phyloP scores from a whole-genome alignment of 2,113 vertebrate genomes.

The Odocoileus virginianus region DNA sequence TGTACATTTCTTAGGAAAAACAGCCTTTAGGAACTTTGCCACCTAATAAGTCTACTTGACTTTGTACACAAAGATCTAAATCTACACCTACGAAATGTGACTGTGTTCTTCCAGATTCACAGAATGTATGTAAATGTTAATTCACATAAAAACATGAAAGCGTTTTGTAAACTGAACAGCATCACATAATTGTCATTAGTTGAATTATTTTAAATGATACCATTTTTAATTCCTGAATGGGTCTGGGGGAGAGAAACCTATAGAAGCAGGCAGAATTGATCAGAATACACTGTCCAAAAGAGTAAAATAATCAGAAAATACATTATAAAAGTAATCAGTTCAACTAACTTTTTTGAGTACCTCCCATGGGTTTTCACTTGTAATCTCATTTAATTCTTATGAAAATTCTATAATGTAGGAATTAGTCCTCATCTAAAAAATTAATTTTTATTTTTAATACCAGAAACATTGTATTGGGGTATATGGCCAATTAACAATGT shows the following conservation, averaged over 20 bases:
- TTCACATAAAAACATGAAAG: background rate
- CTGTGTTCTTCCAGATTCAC: background rate
- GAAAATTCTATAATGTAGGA: background rate
- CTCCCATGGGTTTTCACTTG: background rate
- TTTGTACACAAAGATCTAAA: background rate
- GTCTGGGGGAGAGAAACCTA: background rate
- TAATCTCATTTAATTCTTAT: background rate
- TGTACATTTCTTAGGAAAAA: background rate
- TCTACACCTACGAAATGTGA: background rate
- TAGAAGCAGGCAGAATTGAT: background rate
- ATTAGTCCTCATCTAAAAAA: background rate
- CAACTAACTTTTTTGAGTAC: background rate
- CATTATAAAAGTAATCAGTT: background rate
- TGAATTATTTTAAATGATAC: background rate
- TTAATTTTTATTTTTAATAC: background rate
- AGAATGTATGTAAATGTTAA: background rate
- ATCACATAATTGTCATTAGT: background rate
- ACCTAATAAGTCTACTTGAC: background rate
- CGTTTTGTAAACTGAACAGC: background rate
- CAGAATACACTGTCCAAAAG: background rate
- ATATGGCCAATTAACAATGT: background rate
- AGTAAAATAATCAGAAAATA: background rate
- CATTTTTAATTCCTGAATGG: background rate
- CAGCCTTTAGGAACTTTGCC: background rate
- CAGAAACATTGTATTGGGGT: background rate